A percentile compares a stretch with the other conserved stretches of the same genome.
phyloP scores from a whole-genome alignment of 2,113 vertebrate genomes.

The Nansenia antarctica region DNA sequence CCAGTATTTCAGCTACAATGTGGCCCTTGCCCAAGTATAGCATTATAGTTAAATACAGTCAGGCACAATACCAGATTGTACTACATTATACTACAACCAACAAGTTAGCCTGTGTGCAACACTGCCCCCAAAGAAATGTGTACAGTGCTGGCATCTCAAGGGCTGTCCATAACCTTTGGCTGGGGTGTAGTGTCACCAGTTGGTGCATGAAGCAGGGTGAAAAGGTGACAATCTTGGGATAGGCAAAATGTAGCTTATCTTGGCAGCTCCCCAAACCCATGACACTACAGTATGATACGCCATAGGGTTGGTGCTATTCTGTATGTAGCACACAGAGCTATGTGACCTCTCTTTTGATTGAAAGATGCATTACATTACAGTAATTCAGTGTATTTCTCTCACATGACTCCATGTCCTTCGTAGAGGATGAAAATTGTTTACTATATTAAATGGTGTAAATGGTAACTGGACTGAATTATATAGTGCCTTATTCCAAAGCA shows the following conservation, averaged over 20 bases:
- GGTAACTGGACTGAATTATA: too few species aligned
- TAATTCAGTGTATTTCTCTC: conserved; percentile 40
- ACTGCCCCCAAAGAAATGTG: too few species aligned
- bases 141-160: not conserved
- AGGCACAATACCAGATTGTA: not conserved
- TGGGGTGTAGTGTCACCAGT: not conserved
- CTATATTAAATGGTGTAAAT: conserved; percentile 9
- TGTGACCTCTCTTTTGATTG: conserved; percentile 24
- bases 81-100: not conserved
- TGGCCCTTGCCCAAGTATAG: too few species aligned
- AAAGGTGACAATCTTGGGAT: not conserved
- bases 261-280: not conserved
- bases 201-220: too few species aligned
- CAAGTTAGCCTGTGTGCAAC: not conserved
- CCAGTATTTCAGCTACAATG: too few species aligned
- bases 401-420: conserved; percentile 4
- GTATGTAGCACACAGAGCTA: conserved; percentile 8
- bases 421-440: not conserved
- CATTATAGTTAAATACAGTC: not conserved
- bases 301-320: not conserved
- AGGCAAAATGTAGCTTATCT: not conserved
- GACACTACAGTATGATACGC: not conserved
- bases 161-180: not conserved
- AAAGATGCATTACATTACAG: conserved; percentile 15
- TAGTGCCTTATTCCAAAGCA: not conserved